phyloP scores from a whole-genome alignment of 2,113 vertebrate genomes.

The Larimichthys polyactis region DNA sequence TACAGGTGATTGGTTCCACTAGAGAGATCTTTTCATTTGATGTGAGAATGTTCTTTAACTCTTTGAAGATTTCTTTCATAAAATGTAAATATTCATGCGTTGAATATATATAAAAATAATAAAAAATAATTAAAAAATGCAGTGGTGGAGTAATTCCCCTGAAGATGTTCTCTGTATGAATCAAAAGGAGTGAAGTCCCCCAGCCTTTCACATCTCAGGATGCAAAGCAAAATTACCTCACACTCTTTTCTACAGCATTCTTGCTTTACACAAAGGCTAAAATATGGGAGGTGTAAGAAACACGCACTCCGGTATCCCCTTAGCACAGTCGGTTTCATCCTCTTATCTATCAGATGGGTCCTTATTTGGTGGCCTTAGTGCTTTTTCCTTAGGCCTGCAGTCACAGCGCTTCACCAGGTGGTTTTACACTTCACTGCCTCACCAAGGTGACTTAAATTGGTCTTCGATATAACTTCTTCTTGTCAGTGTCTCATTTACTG shows the following conservation, averaged over 20 bases:
- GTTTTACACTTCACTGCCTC: constrained; percentile 45
- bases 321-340: constrained; percentile 45
- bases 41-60: neutral
- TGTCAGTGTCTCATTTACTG: constrained; percentile 53
- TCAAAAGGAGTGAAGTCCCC: constrained; percentile 40
- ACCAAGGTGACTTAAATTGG: constrained; percentile 61
- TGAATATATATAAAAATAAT: neutral
- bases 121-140: neutral
- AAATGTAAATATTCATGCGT: constrained; percentile 25
- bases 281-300: constrained; percentile 30
- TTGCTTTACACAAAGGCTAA: constrained; percentile 24
- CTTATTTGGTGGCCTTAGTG: constrained; percentile 50
- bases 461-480: constrained; percentile 50
- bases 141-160: constrained; percentile 5
- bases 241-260: constrained; percentile 9
- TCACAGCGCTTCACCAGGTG: constrained; percentile 32
- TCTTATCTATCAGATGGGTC: constrained; percentile 38
- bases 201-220: constrained; percentile 9
- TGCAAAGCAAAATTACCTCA: constrained; percentile 12
- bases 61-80: constrained; percentile 6
- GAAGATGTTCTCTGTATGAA: constrained; percentile 38
- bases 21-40: constrained; percentile 11
- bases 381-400: constrained; percentile 25
- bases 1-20: neutral
- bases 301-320: constrained; percentile 18